A percentile compares a stretch with the other conserved stretches of the same genome.
These are phyloP conservation scores for Engraulis encrasicolus DNA, from an alignment of 2,113 vertebrate species.

Conservation along the genomic window DNA sequence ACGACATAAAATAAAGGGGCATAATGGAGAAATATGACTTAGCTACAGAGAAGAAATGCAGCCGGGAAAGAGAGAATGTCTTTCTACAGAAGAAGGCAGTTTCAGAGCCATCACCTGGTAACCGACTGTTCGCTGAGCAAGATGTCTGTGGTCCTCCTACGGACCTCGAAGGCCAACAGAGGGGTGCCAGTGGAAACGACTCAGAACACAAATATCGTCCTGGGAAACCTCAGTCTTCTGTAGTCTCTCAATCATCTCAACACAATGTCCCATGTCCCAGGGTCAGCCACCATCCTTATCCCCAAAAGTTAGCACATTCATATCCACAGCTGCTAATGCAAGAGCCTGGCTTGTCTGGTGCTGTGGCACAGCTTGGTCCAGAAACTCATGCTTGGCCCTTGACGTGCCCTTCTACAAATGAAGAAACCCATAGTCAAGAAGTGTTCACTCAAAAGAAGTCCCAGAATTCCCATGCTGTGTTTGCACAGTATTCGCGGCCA, in stretches of 20 bases:
- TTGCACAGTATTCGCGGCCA: slow-evolving; percentile 90
- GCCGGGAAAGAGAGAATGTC: slow-evolving; percentile 88
- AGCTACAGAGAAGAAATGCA: slow-evolving; percentile 86
- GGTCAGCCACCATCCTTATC: slow-evolving; percentile 80
- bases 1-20: slow-evolving; percentile 51
- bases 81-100: slow-evolving; percentile 88
- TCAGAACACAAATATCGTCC: slow-evolving; percentile 84
- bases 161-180: slow-evolving; percentile 81
- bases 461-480: slow-evolving; percentile 85
- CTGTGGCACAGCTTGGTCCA: slow-evolving; percentile 88
- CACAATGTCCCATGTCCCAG: slow-evolving; percentile 85
- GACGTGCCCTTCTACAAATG: slow-evolving; percentile 85
- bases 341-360: slow-evolving; percentile 85
- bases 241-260: slow-evolving; percentile 78
- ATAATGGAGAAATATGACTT: slow-evolving; percentile 92
- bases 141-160: slow-evolving; percentile 80
- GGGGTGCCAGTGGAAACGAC: slow-evolving; percentile 67
- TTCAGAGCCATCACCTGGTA: slow-evolving; percentile 85
- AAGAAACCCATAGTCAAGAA: slow-evolving; percentile 84
- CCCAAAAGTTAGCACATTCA: slow-evolving; percentile 86
- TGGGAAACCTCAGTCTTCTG: slow-evolving; percentile 82
- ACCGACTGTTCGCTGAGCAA: slow-evolving; percentile 85
- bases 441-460: slow-evolving; percentile 90
- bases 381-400: slow-evolving; percentile 93
- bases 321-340: slow-evolving; percentile 92